These are phyloP conservation scores for Mormyrops attenuatus DNA, from an alignment of 2,797 vertebrate genomes.

Conservation along the genomic window DNA sequence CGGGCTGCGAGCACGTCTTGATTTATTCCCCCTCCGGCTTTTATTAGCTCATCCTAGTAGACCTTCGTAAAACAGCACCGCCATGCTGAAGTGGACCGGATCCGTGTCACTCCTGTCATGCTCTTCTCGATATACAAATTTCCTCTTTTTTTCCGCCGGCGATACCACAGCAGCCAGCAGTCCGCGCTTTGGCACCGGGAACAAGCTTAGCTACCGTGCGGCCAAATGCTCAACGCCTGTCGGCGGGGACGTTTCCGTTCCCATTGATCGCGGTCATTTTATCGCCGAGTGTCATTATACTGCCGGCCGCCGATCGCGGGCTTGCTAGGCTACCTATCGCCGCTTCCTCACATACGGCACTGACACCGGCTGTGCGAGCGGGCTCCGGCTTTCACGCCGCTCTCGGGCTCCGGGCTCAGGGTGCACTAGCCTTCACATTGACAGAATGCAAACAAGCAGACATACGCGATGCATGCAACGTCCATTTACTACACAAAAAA, in stretches of 20 bases:
- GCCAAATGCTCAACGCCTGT: not conserved
- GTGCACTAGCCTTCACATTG: not conserved
- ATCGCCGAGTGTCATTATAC: not conserved
- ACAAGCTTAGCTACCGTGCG: not conserved
- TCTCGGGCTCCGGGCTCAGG: not conserved
- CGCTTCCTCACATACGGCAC: not conserved
- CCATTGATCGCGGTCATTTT: not conserved
- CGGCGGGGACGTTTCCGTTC: constrained; percentile 20
- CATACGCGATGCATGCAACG: constrained; percentile 9
- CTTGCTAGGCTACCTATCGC: not conserved
- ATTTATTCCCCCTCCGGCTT: constrained; percentile 8
- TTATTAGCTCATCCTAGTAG: constrained; percentile 14
- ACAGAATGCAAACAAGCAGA: constrained; percentile 22
- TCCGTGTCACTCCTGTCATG: constrained; percentile 15
- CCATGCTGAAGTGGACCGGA: constrained; percentile 15
- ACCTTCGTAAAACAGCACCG: constrained; percentile 7
- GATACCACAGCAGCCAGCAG: not conserved
- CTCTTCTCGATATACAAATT: constrained; percentile 11
- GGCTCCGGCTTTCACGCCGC: not conserved
- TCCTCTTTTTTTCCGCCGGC: constrained; percentile 20
- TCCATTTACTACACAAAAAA: constrained; percentile 24
- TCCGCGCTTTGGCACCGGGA: not conserved
- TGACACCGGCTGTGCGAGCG: not conserved
- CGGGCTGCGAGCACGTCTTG: not conserved
- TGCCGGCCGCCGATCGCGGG: not conserved